Percentiles rank a stretch among this genome's conserved stretches.
Conservation (phyloP, 1,140 invertebrate genomes). For the Monochamus saltuarius region DNA sequence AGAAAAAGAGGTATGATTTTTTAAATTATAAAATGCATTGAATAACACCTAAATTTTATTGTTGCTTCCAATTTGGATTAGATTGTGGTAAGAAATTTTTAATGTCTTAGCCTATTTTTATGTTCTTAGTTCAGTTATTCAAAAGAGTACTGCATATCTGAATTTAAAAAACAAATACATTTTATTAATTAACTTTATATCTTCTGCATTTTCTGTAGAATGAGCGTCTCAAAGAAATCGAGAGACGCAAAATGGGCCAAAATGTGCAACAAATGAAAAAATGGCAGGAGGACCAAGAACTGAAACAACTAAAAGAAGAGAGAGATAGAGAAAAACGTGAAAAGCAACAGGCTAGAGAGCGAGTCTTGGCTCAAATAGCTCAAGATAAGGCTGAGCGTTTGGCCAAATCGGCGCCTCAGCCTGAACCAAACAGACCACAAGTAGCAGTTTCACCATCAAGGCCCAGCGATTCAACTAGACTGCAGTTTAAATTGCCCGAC, state of each 20-base stretch:
- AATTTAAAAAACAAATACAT: neutral
- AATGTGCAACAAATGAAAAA: conserved; percentile 69
- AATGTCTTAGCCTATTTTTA: neutral
- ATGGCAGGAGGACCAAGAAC: conserved; percentile 72
- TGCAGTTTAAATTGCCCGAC: conserved; percentile 83
- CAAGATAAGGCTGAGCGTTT: conserved; percentile 68
- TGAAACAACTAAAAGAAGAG: conserved; percentile 68
- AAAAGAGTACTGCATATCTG: too few species aligned
- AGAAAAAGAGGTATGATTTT: conserved; percentile 59
- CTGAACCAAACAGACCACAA: neutral
- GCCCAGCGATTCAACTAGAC: conserved; percentile 54
- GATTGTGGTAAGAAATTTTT: too few species aligned
- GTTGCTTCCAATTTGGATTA: too few species aligned
- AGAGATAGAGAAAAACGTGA: conserved; percentile 71
- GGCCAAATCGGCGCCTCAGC: conserved; percentile 38
- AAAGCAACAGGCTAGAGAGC: conserved; percentile 65
- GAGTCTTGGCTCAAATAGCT: conserved; percentile 72
- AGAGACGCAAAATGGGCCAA: conserved; percentile 69
- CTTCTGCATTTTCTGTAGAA: too few species aligned
- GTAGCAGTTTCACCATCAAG: neutral
- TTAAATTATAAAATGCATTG: too few species aligned
- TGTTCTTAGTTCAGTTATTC: neutral
- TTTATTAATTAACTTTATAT: neutral
- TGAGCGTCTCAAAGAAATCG: conserved; percentile 66
- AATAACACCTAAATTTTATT: too few species aligned